Base-by-base conservation (phyloP, 2,888 invertebrate genomes). In the Prosapia bicincta region DNA sequence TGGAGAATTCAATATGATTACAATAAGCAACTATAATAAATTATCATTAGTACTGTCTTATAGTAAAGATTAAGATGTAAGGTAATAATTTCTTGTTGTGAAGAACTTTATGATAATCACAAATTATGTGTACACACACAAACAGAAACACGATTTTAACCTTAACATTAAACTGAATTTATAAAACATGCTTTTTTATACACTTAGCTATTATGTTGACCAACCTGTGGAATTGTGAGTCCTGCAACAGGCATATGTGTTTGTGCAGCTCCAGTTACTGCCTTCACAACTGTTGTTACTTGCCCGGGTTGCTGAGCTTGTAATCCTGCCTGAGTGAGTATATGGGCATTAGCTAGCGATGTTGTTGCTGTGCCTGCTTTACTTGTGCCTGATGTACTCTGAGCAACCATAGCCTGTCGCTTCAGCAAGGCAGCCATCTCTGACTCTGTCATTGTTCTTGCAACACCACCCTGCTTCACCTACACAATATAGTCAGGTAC, bases 241-340 rank as follows among this genome's bases (percentile, higher is more conserved):
- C 86, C 86, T 0, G 78, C 71, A 9, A 79, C 78, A 26, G 88
- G 85, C 0, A 88, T 86, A 0, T 88, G 87, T 6, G 80, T 79
- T 67, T 84, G 79, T n/a, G n/a, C n/a, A n/a, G n/a, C n/a, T 6
- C 68, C 67, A 15, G 30, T 13, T 68, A 88, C 88, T 0, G 91
- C 87, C 82, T 91, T 91, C 0, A 91, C 91, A 72, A 91, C 83
- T 0, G 91, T 90, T 0, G 90, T 89, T 3, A 90, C 89, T 3
- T 88, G 80, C 5, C 78, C 78, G 83, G 1, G 85, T 69, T 84
- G 83, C 23, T 84, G 83, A 1, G 83, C 77, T 79, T 85, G 88
- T 5, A 88, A 81, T 26, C 86, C 87, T 68, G 86, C 86, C 71
- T 90, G 90, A 0, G 92, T 87, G 67, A 90, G 87, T 7, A 91